Conservation (phyloP, 2,113 vertebrate species). For the Microtus ochrogaster region DNA sequence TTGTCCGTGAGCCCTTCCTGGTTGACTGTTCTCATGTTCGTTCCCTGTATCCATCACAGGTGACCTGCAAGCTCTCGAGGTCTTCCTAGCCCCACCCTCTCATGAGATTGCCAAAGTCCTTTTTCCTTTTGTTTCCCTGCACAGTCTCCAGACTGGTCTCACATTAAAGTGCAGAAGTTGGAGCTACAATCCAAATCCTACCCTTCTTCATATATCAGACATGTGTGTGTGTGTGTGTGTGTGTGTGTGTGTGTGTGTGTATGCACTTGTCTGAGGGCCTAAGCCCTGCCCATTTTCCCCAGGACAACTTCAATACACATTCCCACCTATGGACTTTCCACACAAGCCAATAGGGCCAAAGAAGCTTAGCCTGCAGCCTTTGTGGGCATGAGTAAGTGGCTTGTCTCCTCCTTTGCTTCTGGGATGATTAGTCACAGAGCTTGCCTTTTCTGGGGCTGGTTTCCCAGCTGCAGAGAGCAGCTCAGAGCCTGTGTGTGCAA, state of each 20-base stretch:
- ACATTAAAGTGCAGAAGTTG: not conserved
- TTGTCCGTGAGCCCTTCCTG: not conserved
- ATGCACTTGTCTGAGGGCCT: not conserved
- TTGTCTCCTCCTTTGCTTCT: conserved; percentile 21
- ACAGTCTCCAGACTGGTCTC: not conserved
- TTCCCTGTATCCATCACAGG: not conserved
- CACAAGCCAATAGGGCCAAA: too few relatives aligned
- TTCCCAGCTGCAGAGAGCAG: conserved; percentile 67
- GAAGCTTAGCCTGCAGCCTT: not conserved
- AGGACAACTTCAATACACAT: not conserved
- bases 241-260: too few relatives aligned
- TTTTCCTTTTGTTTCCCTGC: not conserved
- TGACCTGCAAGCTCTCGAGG: not conserved
- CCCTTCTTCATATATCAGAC: not conserved
- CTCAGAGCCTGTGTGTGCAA: conserved; percentile 76
- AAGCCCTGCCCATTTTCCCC: not conserved
- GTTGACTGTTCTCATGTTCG: not conserved
- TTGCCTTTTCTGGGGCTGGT: conserved; percentile 58
- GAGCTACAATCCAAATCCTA: not conserved
- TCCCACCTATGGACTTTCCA: not conserved
- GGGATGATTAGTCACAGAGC: not conserved
- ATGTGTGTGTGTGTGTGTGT: too few relatives aligned
- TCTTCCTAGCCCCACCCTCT: not conserved
- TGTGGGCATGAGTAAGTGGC: not conserved
- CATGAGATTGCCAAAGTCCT: too few relatives aligned